Base-by-base conservation (phyloP, 92 coral and sea anemone species). In the Porites divaricata region DNA sequence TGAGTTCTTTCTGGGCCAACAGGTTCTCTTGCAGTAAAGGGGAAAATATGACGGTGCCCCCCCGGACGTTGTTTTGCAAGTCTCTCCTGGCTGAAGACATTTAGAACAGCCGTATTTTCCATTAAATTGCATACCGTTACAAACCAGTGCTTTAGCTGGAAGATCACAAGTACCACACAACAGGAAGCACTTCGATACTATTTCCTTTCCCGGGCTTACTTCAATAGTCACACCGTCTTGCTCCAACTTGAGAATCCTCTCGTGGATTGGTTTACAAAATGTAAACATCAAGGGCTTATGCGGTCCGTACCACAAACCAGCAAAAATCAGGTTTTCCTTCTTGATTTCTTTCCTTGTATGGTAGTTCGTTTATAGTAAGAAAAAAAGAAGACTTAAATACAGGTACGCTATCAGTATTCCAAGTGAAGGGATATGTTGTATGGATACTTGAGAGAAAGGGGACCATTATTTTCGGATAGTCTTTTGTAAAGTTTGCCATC, bases 251-350 rank as follows among this genome's bases (percentile, higher is more conserved):
- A 21, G 16, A 17, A 13, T 76, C 53, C n/a, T 59, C 12, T 58
- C 22, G 24, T 50, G 63, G 76, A 68, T 75, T 4, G 87, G 87
- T 48, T 59, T 21, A 53, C 76, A 70, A 61, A 56, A 81, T 17
- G 82, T 73, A 67, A 81, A 9, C 83, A 81, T 81, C 25, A 17
- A 9, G 35, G 81, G 91, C 45, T 88, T 88, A 8, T 70, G 17
- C 76, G 45, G 69, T 4, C 91, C 91, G 58, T 81, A 81, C 91
- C 91, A 88, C 54, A 88, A 87, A 45, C 91, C 90, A 65, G 70
- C 73, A 35, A 69, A 87, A 16, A 87, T 54, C 81, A 81, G 66
- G 76, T 87, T 65, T 26, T 87, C 80, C 74, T 62, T 82, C 45
- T 67, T 82, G 24, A 67, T 82, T n/a, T 14, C 79, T 58, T 67